These are phyloP conservation scores for Sprattus sprattus DNA, from an alignment of 2,113 vertebrate species.

Conservation along the genomic window DNA sequence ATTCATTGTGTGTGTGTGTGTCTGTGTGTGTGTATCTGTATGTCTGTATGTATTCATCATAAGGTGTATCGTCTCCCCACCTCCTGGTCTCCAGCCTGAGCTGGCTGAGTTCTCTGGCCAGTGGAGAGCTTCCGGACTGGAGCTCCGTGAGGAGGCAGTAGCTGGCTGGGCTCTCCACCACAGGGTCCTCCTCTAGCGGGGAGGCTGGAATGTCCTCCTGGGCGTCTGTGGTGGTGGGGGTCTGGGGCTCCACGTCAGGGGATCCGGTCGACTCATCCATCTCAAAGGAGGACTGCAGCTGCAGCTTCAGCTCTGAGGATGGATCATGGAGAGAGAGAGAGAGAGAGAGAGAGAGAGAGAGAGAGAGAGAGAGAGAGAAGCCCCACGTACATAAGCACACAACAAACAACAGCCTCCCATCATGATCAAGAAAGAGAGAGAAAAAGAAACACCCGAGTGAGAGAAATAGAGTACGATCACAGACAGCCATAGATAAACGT, in stretches of 20 bases:
- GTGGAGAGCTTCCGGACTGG: constrained; percentile 35
- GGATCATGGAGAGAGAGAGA: not conserved
- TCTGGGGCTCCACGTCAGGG: constrained; percentile 46
- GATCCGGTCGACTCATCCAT: constrained; percentile 54
- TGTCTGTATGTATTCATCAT: too few relatives aligned
- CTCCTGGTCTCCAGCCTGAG: constrained; percentile 73
- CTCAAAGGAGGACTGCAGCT: constrained; percentile 71
- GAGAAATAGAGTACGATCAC: too few relatives aligned
- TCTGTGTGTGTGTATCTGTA: not conserved
- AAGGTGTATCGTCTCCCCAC: constrained; percentile 53
- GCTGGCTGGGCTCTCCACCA: constrained; percentile 19
- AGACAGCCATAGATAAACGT: too few relatives aligned
- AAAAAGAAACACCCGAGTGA: not conserved
- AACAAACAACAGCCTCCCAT: too few relatives aligned
- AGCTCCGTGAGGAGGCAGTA: constrained; percentile 14
- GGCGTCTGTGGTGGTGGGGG: not conserved
- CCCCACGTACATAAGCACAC: too few relatives aligned
- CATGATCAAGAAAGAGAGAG: not conserved
- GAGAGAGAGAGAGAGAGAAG: not conserved
- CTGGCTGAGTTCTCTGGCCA: constrained; percentile 67
- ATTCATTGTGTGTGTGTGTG: not conserved
- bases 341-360: not conserved
- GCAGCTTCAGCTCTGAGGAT: constrained; percentile 72
- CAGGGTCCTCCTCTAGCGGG: not conserved
- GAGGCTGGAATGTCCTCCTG: not conserved